Base-by-base conservation (phyloP, 2,113 vertebrate genomes). In the Butorides virescens region DNA sequence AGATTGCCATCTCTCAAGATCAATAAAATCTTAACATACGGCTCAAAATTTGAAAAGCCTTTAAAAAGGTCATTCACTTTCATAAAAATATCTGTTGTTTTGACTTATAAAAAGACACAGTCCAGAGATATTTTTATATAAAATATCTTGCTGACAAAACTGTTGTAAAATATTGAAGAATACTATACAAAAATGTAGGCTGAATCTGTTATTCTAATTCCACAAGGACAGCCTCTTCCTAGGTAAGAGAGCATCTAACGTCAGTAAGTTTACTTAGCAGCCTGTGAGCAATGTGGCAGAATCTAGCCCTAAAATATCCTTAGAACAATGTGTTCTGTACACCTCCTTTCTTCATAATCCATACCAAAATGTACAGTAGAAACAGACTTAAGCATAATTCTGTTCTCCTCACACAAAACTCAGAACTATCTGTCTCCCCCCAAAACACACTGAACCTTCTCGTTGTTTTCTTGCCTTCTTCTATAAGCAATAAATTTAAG, bases 81-180 rank as follows among this genome's bases (percentile, higher is more conserved):
- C 84, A 86, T 81, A 78, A 77, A 95, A 86, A 90, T 27, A 90
- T 27, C 29, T 6, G 7, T 37, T 39, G 7, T 37, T 68, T 92
- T 78, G 50, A 10, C 47, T 84, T 78, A 49, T 18, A 52, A 37
- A 82, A 91, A 85, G 47, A 86, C 44, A 39, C 15, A 73, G 25
- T 52, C 27, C 42, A 72, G 59, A 52, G 21, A 55, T 44, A 67
- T 49, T 74, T 42, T 90, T 76, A 83, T 46, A 59, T 65, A 50
- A 92, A 93, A 86, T 20, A 87, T 9, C 39, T 65, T 58, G 5
- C 66, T 92, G 52, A 68, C 37, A 93, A 83, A 73, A 61, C 26
- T 10, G 61, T 81, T 93, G 92, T 65, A 70, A 93, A 95, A 89
- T 73, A 75, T 26, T 93, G 44, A 83, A 86, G 70, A 89, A 26